Base-by-base conservation (phyloP, 2,113 vertebrate genomes). In the Eretmochelys imbricata region DNA sequence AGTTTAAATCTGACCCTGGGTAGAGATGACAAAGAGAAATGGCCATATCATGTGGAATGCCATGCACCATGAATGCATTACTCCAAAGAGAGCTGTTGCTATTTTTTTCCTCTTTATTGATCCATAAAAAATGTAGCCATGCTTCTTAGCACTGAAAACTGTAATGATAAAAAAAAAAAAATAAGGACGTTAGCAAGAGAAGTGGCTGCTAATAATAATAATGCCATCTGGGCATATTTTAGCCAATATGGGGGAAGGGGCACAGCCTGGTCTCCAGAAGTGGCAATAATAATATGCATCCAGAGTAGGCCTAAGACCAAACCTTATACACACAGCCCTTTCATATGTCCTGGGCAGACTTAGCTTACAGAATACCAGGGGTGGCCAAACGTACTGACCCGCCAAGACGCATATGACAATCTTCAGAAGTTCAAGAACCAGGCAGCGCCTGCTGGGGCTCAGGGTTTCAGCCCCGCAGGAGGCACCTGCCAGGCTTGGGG, bases 21-120 rank as follows among this genome's bases (percentile, higher is more conserved):
- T 87, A 19, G 72, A 35, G 35, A 75, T 75, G n/a, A 72, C 13
- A 89, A 96, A 82, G 7, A 55, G 86, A 89, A 92, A 83, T 80
- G 80, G 24, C 49, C 2, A 42, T 51, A 51, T 35, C 7, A 72
- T 22, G 10, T 46, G 5, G 31, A 51, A 87, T 85, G 91, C 79
- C 69, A 83, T 6, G n/a, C 88, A 65, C 24, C 25, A 79, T 4
- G 42, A 55, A 8, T 14, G 55, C 4, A 31, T 88, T 65, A 38
- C 0, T 0, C 4, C 11, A 88, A 78, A 72, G 2, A 55, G 35
- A 88, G 42, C 9, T 89, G 13, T 53, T 75, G 29, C 16, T 76
- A 4, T 1, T 57, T 1, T 88, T 9, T 25, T 80, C n/a, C 24
- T 90, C 22, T 7, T n/a, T 84, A 4, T 85, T 72, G 13, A 13